A percentile compares a stretch with the other conserved stretches of the same genome.
Evolutionary conservation across 1,140 invertebrate genomes (phyloP).

Genomic region (Diorhabda elongata): DNA sequence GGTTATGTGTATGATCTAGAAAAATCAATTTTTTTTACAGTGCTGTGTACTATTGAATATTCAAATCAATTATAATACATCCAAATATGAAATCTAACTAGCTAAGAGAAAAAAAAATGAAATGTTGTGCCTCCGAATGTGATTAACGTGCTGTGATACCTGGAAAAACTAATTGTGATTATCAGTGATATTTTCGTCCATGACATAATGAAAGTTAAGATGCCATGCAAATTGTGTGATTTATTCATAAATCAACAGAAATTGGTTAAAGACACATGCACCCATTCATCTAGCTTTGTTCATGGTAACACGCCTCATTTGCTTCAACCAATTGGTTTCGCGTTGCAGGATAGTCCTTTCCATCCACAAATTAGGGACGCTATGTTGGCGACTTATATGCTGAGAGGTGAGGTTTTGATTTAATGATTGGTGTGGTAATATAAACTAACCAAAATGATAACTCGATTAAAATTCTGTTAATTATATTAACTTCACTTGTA

Average conservation of each 20-base stretch:
- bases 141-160: conserved; percentile 32
- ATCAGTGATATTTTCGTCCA: conserved; percentile 27
- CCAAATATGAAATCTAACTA: too few species aligned
- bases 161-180: conserved; percentile 31
- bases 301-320: conserved; percentile 39
- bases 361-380: conserved; percentile 53
- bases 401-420: conserved; percentile 49
- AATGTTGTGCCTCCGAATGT: conserved; percentile 22
- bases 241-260: conserved; percentile 43
- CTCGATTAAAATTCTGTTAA: too few species aligned
- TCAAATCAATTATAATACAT: too few species aligned
- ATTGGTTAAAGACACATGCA: conserved; percentile 46
- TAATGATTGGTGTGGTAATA: too few species aligned
- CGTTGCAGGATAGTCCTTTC: conserved; percentile 45
- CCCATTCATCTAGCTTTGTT: conserved; percentile 46
- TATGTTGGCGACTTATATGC: conserved; percentile 54
- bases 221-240: conserved; percentile 52
- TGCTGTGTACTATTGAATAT: too few species aligned
- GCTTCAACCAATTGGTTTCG: conserved; percentile 45
- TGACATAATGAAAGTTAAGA: conserved; percentile 48
- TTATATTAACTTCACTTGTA: too few species aligned
- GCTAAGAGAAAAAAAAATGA: too few species aligned
- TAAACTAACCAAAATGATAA: too few species aligned
- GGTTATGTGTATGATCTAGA: too few species aligned
- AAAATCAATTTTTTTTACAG: too few species aligned